Evolutionary conservation across 2,888 invertebrate genomes (phyloP), one percentile per base, ranked within the genome.

Genomic region (Tinea trinotella): DNA sequence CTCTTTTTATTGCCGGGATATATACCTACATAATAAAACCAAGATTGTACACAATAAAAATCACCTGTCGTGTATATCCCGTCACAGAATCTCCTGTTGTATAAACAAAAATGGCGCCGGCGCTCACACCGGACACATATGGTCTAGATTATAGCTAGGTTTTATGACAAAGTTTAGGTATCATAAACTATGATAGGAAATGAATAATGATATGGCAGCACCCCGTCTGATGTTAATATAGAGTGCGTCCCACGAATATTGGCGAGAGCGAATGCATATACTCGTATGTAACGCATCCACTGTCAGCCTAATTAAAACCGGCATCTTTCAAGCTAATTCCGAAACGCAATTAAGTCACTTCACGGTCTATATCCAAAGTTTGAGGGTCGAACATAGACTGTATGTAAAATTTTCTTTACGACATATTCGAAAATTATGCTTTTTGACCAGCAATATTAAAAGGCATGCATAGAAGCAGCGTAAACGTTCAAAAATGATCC

Each of bases 81-180:
- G 40, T 15, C 13, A 35, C n/a, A 12, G 4, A 22, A 35, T 10
- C 4, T 35, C n/a, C 12, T 12, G 5, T 12, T 3, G 12, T 12
- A 12, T 35, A 35, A 35, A 35, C 40, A 40, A n/a, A 13, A 15
- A 40, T 40, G 40, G 40, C 40, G 40, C 40, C 40, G 40, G 40
- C 40, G 40, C 40, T 13, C n/a, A n/a, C n/a, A n/a, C n/a, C n/a
- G n/a, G 40, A 40, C 13, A 40, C 40, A 40, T 35, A 3, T 40
- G 40, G 2, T 3, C 3, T 15, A 40, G 13, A 40, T 40, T 40
- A 40, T 13, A 10, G n/a, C 30, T 30, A 30, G 30, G n/a, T 30
- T 24, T 15, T 40, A 40, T 40, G 15, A n/a, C 6, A 7, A 24
- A 24, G 13, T 13, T 7, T 40, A 40, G 40, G 12, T 15, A 40